Percentiles rank a stretch among this genome's conserved stretches.
phyloP scores from a whole-genome alignment of 2,113 vertebrate genomes.

The Phylloscopus trochiloides region DNA sequence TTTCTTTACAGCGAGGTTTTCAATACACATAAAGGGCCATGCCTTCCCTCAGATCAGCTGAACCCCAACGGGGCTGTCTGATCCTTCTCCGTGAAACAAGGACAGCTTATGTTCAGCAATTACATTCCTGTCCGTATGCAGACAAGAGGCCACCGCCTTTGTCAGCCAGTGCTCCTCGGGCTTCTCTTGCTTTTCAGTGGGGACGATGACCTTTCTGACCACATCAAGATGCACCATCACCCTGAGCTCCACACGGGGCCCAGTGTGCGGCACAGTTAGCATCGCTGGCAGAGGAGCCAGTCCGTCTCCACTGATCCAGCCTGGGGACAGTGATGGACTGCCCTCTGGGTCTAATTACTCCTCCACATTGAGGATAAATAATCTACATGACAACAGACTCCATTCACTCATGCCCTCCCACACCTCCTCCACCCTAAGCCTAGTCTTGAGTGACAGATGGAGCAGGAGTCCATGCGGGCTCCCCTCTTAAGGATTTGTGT shows the following conservation, averaged over 20 bases:
- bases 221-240: conserved; percentile 44
- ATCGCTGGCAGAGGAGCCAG: conserved; percentile 15
- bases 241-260: conserved; percentile 32
- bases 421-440: background rate
- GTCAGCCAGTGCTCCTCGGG: background rate
- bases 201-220: conserved; percentile 50
- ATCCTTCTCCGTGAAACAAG: conserved; percentile 52
- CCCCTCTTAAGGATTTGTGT: background rate
- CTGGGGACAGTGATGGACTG: conserved; percentile 55
- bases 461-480: background rate
- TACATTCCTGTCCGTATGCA: conserved; percentile 21
- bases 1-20: conserved; percentile 36
- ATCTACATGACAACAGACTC: conserved; percentile 58
- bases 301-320: background rate
- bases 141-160: conserved; percentile 57
- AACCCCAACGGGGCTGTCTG: conserved; percentile 30
- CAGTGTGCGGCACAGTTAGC: background rate
- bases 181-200: conserved; percentile 41
- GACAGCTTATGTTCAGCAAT: conserved; percentile 64
- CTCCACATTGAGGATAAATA: conserved; percentile 47
- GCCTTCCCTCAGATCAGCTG: conserved; percentile 28
- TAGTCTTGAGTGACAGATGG: background rate
- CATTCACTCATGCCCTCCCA: conserved; percentile 30
- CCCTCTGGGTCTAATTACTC: conserved; percentile 53
- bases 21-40: background rate